phyloP scores from a whole-genome alignment of 2,888 invertebrate genomes.

The Phrixothrix hirtus region DNA sequence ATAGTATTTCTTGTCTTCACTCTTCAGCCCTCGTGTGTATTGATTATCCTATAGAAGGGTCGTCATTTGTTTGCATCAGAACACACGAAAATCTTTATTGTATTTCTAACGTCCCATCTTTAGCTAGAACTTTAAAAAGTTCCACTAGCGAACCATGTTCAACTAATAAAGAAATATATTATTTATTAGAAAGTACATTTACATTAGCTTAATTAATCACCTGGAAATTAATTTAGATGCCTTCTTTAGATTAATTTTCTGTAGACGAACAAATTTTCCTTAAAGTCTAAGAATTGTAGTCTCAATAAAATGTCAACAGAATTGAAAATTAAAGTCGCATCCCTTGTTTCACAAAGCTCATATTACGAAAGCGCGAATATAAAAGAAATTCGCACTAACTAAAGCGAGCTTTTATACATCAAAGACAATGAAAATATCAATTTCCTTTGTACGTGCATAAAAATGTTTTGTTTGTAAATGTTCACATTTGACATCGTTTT shows the following conservation, averaged over 20 bases:
- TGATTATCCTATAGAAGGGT: constrained; percentile 47
- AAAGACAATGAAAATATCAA: constrained; percentile 42
- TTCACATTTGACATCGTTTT: constrained; percentile 38
- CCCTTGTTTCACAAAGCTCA: constrained; percentile 28
- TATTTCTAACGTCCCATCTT: constrained; percentile 10
- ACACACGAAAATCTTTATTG: constrained; percentile 46
- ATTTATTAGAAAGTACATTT: too few species aligned
- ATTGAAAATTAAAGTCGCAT: constrained; percentile 28
- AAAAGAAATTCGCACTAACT: constrained; percentile 32
- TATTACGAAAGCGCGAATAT: constrained; percentile 26
- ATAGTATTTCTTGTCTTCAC: constrained; percentile 38
- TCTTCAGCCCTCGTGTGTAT: constrained; percentile 42
- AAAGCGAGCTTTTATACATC: constrained; percentile 38
- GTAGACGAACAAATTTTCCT: constrained; percentile 7
- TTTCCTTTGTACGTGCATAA: constrained; percentile 38
- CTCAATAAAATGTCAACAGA: constrained; percentile 25
- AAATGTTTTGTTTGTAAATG: constrained; percentile 37
- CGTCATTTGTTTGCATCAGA: constrained; percentile 46
- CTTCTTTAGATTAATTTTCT: background rate
- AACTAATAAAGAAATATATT: too few species aligned
- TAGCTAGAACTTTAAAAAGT: background rate
- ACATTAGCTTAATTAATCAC: too few species aligned
- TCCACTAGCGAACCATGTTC: too few species aligned
- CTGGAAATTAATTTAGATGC: too few species aligned
- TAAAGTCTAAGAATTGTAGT: constrained; percentile 25